phyloP scores from a whole-genome alignment of 2,888 invertebrate genomes.

The Orthonychiurus folsomi region DNA sequence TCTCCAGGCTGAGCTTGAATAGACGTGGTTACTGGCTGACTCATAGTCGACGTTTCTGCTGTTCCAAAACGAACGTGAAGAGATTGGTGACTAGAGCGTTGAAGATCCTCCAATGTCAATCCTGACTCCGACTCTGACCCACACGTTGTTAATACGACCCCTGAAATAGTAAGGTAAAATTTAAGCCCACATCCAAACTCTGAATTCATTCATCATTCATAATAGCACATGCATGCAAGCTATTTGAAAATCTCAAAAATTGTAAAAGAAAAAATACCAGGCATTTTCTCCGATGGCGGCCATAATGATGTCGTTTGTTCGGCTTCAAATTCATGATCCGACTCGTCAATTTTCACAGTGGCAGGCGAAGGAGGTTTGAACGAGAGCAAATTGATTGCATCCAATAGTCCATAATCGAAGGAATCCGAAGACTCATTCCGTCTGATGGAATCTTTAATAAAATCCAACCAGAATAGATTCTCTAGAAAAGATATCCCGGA shows the following conservation, averaged over 20 bases:
- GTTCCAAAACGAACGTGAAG: constrained; percentile 34
- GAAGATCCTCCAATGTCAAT: constrained; percentile 27
- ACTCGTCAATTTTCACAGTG: constrained; percentile 29
- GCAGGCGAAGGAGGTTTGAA: constrained; percentile 33
- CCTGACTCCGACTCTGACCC: constrained; percentile 31
- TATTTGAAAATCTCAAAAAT: not conserved
- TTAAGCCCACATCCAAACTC: no score
- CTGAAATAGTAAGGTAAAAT: constrained; percentile 16
- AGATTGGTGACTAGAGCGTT: constrained; percentile 29
- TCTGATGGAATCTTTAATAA: constrained; percentile 1
- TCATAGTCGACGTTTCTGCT: constrained; percentile 7
- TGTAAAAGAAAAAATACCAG: constrained; percentile 19
- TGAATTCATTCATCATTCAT: no score
- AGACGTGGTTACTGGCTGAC: constrained; percentile 5
- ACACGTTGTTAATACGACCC: constrained; percentile 39
- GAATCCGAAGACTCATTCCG: not conserved
- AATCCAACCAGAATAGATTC: not conserved
- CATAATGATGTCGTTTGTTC: constrained; percentile 31
- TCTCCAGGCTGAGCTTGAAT: constrained; percentile 21
- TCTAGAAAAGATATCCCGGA: not conserved
- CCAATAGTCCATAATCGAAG: constrained; percentile 36
- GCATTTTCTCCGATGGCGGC: constrained; percentile 39
- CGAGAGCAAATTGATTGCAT: constrained; percentile 39
- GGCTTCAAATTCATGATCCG: constrained; percentile 31
- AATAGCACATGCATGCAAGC: constrained; percentile 1